These are phyloP conservation scores for Orientallactaga bullata DNA, from an alignment of 2,113 vertebrate genomes.

Conservation along the genomic window DNA sequence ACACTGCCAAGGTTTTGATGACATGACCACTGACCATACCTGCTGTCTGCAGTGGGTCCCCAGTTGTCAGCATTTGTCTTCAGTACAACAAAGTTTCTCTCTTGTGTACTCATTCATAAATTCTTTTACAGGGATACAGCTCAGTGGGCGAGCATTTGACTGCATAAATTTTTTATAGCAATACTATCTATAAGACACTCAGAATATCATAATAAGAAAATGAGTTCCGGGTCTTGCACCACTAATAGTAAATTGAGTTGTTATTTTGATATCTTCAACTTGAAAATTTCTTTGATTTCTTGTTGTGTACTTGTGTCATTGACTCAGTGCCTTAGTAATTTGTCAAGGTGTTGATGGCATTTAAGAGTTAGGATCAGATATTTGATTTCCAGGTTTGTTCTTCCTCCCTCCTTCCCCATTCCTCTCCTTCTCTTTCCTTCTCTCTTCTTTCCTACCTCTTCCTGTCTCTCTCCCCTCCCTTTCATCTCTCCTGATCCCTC, in stretches of 20 bases:
- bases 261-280: slow-evolving; percentile 27
- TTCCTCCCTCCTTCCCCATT: neutral
- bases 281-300: neutral
- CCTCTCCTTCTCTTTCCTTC: neutral
- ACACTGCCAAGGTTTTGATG: neutral
- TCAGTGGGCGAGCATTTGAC: no score
- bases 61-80: neutral
- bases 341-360: neutral
- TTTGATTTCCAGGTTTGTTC: neutral
- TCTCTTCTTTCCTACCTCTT: neutral
- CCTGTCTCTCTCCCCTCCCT: no score
- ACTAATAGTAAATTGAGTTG: neutral
- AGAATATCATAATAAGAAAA: neutral
- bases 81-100: neutral
- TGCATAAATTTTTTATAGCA: neutral
- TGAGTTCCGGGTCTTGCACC: neutral
- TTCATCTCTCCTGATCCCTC: no score
- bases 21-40: neutral
- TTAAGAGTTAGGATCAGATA: neutral
- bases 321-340: neutral
- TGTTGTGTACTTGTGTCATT: neutral
- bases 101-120: neutral
- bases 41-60: fast-evolving
- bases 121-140: no score
- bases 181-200: neutral